Base-by-base conservation (phyloP, 2,113 vertebrate genomes). In the Prionailurus viverrinus region DNA sequence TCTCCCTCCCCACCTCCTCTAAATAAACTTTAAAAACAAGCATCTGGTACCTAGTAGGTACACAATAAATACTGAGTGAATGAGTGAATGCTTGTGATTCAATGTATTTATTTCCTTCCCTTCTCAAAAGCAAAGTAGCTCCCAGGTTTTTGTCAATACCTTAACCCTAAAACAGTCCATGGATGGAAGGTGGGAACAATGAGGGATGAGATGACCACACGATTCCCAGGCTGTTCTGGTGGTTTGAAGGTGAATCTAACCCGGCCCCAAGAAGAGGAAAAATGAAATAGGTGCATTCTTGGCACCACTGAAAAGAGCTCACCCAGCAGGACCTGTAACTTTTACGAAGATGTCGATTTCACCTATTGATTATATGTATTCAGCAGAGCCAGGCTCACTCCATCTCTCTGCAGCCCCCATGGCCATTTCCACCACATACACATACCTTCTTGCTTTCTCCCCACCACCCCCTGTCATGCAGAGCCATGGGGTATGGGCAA, bases 251-350 rank as follows among this genome's bases (percentile, higher is more conserved):
- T 91, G 66, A 68, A 53, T 19, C 39, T 31, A 45, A 18, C 48
- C 41, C 11, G 33, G 65, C 33, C 81, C 76, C 85, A 51, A 63
- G 4, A 81, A 55, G 61, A 95, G 29, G 21, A 66, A 41, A 68
- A 73, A 83, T 48, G 25, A 81, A 85, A 88, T 13, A 63, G 79
- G 94, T n/a, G 4, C 19, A 27, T 93, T 95, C 86, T 86, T 91
- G 68, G 94, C 80, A 63, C 51, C 39, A 41, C 15, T 25, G 87
- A 76, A 95, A 97, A 92, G 63, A 92, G 89, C 87, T 94, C 94
- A 73, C 91, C 81, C 69, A 84, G 95, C 92, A 96, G 82, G 89
- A 33, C 73, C 86, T 92, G n/a, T 69, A 95, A 82, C 89, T 97
- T 96, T 87, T 82, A 93, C 2, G 19, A 92, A 96, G 63, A 27